Evolutionary conservation across 2,113 vertebrate species (phyloP), one percentile per base, ranked within the genome.

Genomic region (Nicator chloris): DNA sequence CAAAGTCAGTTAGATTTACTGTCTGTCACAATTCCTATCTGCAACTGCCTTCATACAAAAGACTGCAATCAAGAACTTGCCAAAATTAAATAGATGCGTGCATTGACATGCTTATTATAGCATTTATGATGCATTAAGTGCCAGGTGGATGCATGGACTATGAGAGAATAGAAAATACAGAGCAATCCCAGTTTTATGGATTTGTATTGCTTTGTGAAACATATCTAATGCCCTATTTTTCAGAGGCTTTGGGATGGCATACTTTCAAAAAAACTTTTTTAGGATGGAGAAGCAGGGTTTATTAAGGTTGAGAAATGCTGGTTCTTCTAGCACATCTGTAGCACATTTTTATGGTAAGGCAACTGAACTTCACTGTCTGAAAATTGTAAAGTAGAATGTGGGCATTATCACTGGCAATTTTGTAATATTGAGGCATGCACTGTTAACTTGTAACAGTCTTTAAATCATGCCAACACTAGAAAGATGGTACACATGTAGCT

Each of bases 51-150:
- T 66, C 10, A 21, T 90, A 95, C 88, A 96, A 96, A 92, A 85
- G 60, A 65, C 73, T 77, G 71, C 90, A 97, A 96, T 95, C 96
- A 96, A 92, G 73, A 78, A 94, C 82, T 93, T 82, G 94, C 91
- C 88, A 86, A 95, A 93, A 95, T 96, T 92, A 95, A 97, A 86
- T 87, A 73, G 84, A 86, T 83, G 90, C 17, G 2, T n/a, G 68
- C 86, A 88, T 88, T 6, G n/a, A 92, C 84, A 80, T 91, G 79
- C 82, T 94, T 89, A 92, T 85, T 91, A 68, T 93, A 93, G 83
- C 56, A 86, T 37, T 96, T 84, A 77, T 64, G 94, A 90, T 95
- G 61, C 91, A 96, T 86, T 92, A 96, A 92, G 82, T 89, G 94
- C 60, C 93, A 92, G 92, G 91, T 93, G 91, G 87, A 95, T 94